Conservation (phyloP, 2,888 invertebrate genomes). For the Cepaea hortensis region DNA sequence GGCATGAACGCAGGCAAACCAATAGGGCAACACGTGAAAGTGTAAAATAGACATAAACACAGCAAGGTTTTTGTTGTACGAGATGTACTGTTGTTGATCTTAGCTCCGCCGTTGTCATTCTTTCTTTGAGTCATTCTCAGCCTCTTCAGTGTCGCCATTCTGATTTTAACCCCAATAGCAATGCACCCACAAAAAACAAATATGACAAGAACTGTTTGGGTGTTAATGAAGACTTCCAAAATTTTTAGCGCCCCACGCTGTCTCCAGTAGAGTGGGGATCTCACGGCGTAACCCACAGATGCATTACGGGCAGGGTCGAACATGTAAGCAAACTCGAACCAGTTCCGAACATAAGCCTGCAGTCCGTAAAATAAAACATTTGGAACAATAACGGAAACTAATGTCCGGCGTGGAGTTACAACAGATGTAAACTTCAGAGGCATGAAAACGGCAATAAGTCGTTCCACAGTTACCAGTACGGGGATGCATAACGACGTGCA, state of each 20-base stretch:
- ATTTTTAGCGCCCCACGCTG: background rate
- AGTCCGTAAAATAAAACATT: slow-evolving; percentile 4
- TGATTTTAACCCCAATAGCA: slow-evolving; percentile 39
- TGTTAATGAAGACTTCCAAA: background rate
- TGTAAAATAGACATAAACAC: slow-evolving; percentile 35
- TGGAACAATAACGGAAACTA: slow-evolving; percentile 13
- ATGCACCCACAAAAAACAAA: slow-evolving; percentile 23
- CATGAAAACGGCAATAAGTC: slow-evolving; percentile 38
- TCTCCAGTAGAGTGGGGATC: slow-evolving; percentile 28
- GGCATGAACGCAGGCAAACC: slow-evolving; percentile 33
- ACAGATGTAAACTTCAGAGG: slow-evolving; percentile 35
- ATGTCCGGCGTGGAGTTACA: slow-evolving; percentile 20
- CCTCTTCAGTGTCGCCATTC: slow-evolving; percentile 15
- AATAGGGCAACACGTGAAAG: slow-evolving; percentile 5
- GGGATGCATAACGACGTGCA: slow-evolving; percentile 24
- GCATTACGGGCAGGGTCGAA: slow-evolving; percentile 3
- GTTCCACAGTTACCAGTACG: slow-evolving; percentile 29
- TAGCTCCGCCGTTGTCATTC: background rate
- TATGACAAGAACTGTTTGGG: background rate
- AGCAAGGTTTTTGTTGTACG: slow-evolving; percentile 38
- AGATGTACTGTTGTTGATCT: background rate
- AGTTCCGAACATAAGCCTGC: slow-evolving; percentile 29
- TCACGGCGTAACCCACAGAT: background rate
- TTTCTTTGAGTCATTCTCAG: slow-evolving; percentile 19
- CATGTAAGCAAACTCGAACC: slow-evolving; percentile 39